Evolutionary conservation across 2,888 invertebrate species (phyloP).

Genomic region (Acronicta psi): DNA sequence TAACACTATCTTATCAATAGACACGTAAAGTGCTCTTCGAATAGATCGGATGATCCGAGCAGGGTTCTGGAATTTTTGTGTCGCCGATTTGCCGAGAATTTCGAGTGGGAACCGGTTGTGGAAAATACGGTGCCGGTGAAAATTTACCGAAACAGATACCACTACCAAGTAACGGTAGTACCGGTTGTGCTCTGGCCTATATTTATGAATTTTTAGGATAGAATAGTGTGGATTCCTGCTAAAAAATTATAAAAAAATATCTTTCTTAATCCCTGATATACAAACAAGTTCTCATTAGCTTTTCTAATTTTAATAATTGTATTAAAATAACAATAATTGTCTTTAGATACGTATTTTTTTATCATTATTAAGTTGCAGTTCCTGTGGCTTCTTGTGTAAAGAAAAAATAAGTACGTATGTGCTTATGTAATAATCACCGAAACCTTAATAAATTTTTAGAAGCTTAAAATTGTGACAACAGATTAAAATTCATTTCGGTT

Average conservation of each 20-base stretch:
- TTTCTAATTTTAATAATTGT: too few species aligned
- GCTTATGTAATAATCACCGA: too few species aligned
- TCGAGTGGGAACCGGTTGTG: conserved; percentile 27
- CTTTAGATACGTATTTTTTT: too few species aligned
- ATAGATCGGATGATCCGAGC: conserved; percentile 42
- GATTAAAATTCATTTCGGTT: too few species aligned
- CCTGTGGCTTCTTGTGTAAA: too few species aligned
- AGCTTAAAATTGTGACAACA: too few species aligned
- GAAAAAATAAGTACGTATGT: too few species aligned
- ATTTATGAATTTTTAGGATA: background rate
- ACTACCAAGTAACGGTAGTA: conserved; percentile 9
- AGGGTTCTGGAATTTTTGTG: conserved; percentile 35
- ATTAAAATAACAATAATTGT: too few species aligned
- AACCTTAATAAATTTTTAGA: too few species aligned
- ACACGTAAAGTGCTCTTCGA: conserved; percentile 34
- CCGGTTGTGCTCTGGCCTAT: conserved; percentile 3
- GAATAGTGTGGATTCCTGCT: background rate
- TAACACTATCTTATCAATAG: conserved; percentile 2
- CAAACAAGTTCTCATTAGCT: too few species aligned
- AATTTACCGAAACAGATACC: conserved; percentile 5
- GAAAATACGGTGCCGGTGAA: conserved; percentile 17
- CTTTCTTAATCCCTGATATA: too few species aligned
- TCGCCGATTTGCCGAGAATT: conserved; percentile 41
- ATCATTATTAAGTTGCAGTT: too few species aligned
- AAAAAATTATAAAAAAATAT: background rate